A percentile compares a stretch with the other conserved stretches of the same genome.
Evolutionary conservation across 1,140 invertebrate genomes (phyloP).

Genomic region (Maconellicoccus hirsutus): DNA sequence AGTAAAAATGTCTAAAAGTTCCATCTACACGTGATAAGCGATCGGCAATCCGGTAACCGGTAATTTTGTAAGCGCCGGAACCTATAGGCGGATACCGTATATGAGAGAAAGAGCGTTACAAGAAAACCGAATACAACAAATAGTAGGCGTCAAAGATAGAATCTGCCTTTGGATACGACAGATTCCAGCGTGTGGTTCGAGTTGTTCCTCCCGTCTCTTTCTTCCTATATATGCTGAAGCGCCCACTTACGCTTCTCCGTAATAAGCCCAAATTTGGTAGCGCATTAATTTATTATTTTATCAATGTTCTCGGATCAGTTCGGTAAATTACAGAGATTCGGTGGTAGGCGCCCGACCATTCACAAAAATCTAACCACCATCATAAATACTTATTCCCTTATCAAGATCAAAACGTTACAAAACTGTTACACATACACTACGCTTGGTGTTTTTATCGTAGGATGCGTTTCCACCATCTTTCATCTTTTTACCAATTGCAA

Average conservation of each 20-base stretch:
- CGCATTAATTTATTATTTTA: constrained; percentile 23
- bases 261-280: constrained; percentile 20
- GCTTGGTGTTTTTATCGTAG: background rate
- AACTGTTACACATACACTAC: constrained; percentile 15
- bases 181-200: constrained; percentile 14
- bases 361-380: constrained; percentile 11
- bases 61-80: constrained; percentile 7
- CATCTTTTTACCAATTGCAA: background rate
- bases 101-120: background rate
- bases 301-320: constrained; percentile 21
- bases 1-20: constrained; percentile 9
- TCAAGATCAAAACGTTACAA: constrained; percentile 17
- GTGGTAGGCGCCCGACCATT: constrained; percentile 20
- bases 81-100: constrained; percentile 7
- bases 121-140: constrained; percentile 10
- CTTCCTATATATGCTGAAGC: background rate
- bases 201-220: background rate
- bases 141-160: constrained; percentile 14
- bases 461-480: background rate
- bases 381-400: constrained; percentile 18
- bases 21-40: background rate
- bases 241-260: constrained; percentile 16
- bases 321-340: constrained; percentile 22
- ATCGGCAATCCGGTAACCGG: background rate
- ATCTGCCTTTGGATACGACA: constrained; percentile 22